Base-by-base conservation (phyloP, 1,140 invertebrate species). In the Drosophila punjabiensis region DNA sequence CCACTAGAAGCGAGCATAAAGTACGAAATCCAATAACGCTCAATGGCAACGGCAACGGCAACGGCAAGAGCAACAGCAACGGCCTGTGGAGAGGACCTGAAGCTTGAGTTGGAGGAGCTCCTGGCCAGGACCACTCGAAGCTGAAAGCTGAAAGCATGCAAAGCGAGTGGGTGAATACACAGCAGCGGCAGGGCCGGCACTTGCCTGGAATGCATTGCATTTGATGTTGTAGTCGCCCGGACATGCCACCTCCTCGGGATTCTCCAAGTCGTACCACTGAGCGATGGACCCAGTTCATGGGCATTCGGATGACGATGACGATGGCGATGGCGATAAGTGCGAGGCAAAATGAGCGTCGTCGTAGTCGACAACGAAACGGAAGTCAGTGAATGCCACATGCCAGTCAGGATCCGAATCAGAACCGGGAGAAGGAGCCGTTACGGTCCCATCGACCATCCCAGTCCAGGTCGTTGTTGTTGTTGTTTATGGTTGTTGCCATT, bases 181-280 rank as follows among this genome's bases (percentile, higher is more conserved):
- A 85, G 71, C 60, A 79, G 59, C 61, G 56, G 56, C 62, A 35
- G 55, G 45, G 37, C 65, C 60, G 33, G 60, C 69, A 93, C 91
- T 93, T 93, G 82, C 92, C 90, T 93, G 88, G 78, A 93, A 93
- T 79, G 87, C 77, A 74, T 94, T 93, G 55, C 96, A 81, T 37
- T 93, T 95, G 14, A 95, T 90, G 5, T 95, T 95, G 93, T 97
- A 98, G 13, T 94, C 94, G 64, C 95, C 93, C 0, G 97, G 97
- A 74, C 96, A 95, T n/a, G 94, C 82, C 13, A 93, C 89, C 10
- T 95, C 94, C 93, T 98, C 97, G 1, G 97, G 97, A 59, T 94
- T 94, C 84, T 98, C 97, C 91, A 95, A 94, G 83, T 98, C 96
- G 92, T 95, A 97, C 97, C 97, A 98, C 95, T 97, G 76, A 30